Percentiles rank a stretch among this genome's conserved stretches.
These are phyloP conservation scores for Heliconius congener DNA, from an alignment of 1,140 invertebrate genomes.

Conservation along the genomic window DNA sequence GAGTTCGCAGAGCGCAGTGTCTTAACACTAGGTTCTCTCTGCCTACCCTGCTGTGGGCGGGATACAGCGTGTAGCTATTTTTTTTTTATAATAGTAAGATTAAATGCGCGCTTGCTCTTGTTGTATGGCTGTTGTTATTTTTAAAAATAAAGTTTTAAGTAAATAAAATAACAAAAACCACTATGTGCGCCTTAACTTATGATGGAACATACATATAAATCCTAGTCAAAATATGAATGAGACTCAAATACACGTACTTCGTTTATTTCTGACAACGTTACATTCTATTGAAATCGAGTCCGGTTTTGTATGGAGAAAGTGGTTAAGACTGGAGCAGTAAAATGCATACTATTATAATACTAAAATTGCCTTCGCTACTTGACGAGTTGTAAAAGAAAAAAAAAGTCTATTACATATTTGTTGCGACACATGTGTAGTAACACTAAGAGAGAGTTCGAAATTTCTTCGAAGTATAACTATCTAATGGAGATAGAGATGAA, in stretches of 20 bases:
- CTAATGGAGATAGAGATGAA: not conserved
- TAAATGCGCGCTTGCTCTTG: no score
- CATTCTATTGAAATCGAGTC: constrained; percentile 28
- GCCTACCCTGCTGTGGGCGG: no score
- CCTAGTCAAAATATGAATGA: not conserved
- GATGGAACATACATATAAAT: not conserved
- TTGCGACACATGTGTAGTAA: not conserved
- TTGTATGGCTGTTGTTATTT: no score
- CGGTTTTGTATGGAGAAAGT: constrained; percentile 32
- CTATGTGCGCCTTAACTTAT: not conserved
- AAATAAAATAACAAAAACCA: no score
- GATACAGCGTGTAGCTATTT: no score
- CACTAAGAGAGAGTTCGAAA: not conserved
- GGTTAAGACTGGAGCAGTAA: constrained; percentile 15
- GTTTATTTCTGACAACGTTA: constrained; percentile 16
- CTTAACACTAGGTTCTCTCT: no score
- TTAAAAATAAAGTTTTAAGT: no score
- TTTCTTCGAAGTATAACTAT: not conserved
- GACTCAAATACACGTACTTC: not conserved
- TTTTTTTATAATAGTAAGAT: no score
- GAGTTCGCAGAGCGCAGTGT: no score
- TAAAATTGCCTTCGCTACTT: constrained; percentile 20
- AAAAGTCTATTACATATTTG: not conserved
- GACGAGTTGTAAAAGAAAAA: not conserved
- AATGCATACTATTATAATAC: constrained; percentile 21